Conservation (phyloP, 2,797 vertebrate genomes). For the Acestrorhynchus altus region DNA sequence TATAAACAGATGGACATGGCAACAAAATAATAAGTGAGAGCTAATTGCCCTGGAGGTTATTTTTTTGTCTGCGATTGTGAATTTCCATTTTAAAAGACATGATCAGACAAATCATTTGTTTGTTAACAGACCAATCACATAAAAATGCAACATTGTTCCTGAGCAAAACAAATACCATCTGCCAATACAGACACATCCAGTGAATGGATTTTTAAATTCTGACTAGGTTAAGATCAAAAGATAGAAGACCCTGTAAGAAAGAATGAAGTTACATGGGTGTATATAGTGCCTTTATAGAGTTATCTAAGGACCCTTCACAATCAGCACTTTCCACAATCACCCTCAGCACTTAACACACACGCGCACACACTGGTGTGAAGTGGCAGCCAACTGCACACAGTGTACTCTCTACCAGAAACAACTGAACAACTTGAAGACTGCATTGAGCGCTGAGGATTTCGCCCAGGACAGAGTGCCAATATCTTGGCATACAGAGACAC, state of each 20-base stretch:
- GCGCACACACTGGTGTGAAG: no score
- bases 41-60: not conserved
- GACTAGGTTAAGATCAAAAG: not conserved
- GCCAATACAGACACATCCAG: not conserved
- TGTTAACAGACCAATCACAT: not conserved
- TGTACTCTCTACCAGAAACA: no score
- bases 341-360: no score
- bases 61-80: slow-evolving; percentile 3
- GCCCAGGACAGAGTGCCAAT: no score
- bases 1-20: slow-evolving; percentile 20
- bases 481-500: no score
- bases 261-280: no score
- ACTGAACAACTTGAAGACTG: no score
- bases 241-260: not conserved
- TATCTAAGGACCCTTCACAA: no score
- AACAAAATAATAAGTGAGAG: not conserved
- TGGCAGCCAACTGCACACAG: no score
- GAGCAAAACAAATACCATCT: slow-evolving; percentile 1
- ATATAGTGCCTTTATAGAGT: no score
- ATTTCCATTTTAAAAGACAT: slow-evolving; percentile 26
- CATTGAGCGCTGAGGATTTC: no score
- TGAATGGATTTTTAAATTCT: not conserved
- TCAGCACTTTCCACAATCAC: no score
- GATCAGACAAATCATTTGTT: slow-evolving; percentile 19
- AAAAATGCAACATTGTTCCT: not conserved